These are phyloP conservation scores for Centropus bengalensis DNA, from an alignment of 2,113 vertebrate species.

Conservation along the genomic window DNA sequence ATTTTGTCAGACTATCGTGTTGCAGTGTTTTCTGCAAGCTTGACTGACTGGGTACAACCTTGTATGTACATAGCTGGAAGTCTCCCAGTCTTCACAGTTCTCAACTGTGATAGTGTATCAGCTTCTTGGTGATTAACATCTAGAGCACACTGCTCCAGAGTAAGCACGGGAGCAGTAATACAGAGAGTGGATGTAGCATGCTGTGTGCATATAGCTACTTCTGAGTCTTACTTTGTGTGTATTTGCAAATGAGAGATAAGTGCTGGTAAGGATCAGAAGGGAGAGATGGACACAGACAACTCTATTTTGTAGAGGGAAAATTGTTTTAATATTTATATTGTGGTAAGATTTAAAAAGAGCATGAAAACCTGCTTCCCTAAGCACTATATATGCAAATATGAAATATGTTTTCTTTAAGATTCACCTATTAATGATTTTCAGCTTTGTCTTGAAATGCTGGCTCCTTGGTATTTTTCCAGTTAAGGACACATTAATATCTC, in stretches of 20 bases:
- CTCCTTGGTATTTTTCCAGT: background rate
- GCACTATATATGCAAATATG: background rate
- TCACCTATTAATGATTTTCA: background rate
- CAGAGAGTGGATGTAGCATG: background rate
- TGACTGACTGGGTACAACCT: constrained; percentile 13
- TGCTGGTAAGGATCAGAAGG: background rate
- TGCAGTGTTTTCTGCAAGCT: constrained; percentile 19
- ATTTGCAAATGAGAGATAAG: background rate
- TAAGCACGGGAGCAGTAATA: background rate
- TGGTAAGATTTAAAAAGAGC: background rate
- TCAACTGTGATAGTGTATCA: background rate
- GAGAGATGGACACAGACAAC: background rate
- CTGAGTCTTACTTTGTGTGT: background rate
- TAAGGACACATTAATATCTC: background rate
- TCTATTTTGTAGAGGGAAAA: background rate
- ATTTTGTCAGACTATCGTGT: background rate
- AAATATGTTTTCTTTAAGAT: background rate
- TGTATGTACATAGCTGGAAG: background rate
- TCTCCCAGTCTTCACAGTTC: background rate
- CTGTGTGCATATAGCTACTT: background rate
- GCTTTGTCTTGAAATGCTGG: background rate
- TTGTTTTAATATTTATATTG: background rate
- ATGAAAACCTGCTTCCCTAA: background rate
- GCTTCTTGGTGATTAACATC: background rate
- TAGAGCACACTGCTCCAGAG: background rate